Evolutionary conservation across 2,888 invertebrate species (phyloP), one percentile per base, ranked within the genome.

Genomic region (Cryptocephalus moraei): DNA sequence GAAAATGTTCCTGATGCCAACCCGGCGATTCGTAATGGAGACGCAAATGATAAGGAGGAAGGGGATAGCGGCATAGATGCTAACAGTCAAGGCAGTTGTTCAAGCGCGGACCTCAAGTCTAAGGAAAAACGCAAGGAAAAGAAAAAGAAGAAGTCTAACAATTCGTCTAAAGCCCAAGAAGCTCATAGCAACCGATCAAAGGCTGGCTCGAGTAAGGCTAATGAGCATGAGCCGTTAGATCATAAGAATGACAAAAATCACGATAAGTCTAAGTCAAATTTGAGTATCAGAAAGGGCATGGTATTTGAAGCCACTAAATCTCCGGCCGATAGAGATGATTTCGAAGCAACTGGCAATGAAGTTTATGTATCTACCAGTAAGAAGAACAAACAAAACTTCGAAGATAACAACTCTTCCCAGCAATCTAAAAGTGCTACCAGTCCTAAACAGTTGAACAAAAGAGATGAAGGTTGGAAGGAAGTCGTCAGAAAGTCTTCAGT

Each of bases 391-490:
- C 51, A 55, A 14, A 61, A 40, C n/a, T 52, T 49, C n/a, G 58
- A 56, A 12, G 56, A 56, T 33, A 53, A 52, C 9, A 41, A 43
- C 8, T 41, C 47, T n/a, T 45, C 46, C n/a, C 49, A 51, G 33
- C 40, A 46, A 4, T 48, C 44, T 22, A 55, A 52, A 40, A 60
- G 56, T 57, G 78, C 77, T 48, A 81, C 80, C 39, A 84, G 83
- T 56, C 84, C 84, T 1, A 86, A 84, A 63, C 78, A 82, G 64
- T 76, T 73, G 40, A 73, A 73, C 63, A 70, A 83, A 64, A 78
- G 91, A 51, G 86, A 95, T 62, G 94, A 95, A 64, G 95, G 94
- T 9, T 96, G 95, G 95, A 95, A 95, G 67, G 95, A 96, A 73
- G 95, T 56, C 1, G 58, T 61, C 1, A 49, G 61, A 22, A 61